phyloP scores from a whole-genome alignment of 2,113 vertebrate genomes.

The Phaetusa simplex region DNA sequence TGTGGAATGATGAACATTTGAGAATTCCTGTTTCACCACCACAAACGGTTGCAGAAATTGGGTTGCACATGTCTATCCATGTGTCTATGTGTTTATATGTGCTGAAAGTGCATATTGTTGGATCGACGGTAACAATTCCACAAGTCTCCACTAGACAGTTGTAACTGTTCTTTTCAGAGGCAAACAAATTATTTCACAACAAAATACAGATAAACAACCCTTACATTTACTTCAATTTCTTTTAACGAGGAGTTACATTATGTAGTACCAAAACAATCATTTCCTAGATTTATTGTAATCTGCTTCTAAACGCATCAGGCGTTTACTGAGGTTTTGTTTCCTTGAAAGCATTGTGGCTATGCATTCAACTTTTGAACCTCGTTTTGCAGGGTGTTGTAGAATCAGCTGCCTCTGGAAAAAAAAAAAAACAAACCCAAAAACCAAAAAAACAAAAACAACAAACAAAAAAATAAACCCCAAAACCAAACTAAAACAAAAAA shows the following conservation, averaged over 20 bases:
- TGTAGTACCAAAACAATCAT: background rate
- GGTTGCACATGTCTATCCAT: background rate
- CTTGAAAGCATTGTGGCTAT: background rate
- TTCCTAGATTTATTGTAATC: background rate
- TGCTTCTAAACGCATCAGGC: background rate
- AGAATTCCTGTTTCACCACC: background rate
- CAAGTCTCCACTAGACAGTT: background rate
- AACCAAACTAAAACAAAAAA: background rate
- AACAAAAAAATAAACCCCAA: background rate
- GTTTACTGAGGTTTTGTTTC: conserved; percentile 5
- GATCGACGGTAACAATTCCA: background rate
- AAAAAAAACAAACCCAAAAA: background rate
- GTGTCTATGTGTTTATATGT: background rate
- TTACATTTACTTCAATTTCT: background rate
- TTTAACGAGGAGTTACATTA: background rate
- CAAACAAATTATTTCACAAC: background rate
- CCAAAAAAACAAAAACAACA: background rate
- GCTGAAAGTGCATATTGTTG: background rate
- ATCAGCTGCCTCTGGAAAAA: background rate
- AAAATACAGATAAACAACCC: background rate
- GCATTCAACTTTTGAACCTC: background rate
- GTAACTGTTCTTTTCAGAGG: background rate
- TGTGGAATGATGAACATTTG: background rate
- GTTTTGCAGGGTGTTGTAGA: background rate
- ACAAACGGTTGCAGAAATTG: background rate